Conservation (phyloP, 2,888 invertebrate genomes). For the Ornithoptera alexandrae region DNA sequence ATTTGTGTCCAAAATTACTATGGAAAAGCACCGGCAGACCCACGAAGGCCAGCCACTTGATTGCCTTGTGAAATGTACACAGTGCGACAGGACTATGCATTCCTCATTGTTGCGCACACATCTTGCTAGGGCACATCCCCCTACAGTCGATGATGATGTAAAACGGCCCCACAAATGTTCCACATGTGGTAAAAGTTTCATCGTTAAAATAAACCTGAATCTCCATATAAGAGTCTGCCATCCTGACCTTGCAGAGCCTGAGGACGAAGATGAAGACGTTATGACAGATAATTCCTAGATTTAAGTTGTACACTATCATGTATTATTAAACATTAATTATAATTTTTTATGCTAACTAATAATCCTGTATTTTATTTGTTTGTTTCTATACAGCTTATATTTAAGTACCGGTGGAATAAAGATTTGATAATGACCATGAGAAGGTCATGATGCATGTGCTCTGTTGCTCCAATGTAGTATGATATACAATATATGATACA, state of each 20-base stretch:
- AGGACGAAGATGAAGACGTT: constrained; percentile 73
- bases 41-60: constrained; percentile 73
- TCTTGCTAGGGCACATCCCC: constrained; percentile 61
- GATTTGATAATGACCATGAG: neutral
- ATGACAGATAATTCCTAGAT: constrained; percentile 73
- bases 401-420: neutral
- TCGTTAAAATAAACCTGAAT: constrained; percentile 72
- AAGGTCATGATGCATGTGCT: neutral
- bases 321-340: constrained; percentile 56
- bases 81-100: constrained; percentile 72
- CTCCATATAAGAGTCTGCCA: constrained; percentile 73
- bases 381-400: constrained; percentile 1
- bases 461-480: neutral
- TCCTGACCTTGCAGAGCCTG: constrained; percentile 69
- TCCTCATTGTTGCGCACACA: constrained; percentile 67
- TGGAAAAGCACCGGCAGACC: constrained; percentile 70
- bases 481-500: constrained; percentile 16
- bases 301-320: constrained; percentile 44
- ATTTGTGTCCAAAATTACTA: constrained; percentile 73
- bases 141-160: constrained; percentile 62
- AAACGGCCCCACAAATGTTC: constrained; percentile 72
- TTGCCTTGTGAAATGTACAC: constrained; percentile 70
- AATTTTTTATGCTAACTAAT: constrained; percentile 63
- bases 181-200: constrained; percentile 72
- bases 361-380: constrained; percentile 36